Evolutionary conservation across 2,797 vertebrate genomes (phyloP).

Genomic region (Mormyrus hasselquistii): DNA sequence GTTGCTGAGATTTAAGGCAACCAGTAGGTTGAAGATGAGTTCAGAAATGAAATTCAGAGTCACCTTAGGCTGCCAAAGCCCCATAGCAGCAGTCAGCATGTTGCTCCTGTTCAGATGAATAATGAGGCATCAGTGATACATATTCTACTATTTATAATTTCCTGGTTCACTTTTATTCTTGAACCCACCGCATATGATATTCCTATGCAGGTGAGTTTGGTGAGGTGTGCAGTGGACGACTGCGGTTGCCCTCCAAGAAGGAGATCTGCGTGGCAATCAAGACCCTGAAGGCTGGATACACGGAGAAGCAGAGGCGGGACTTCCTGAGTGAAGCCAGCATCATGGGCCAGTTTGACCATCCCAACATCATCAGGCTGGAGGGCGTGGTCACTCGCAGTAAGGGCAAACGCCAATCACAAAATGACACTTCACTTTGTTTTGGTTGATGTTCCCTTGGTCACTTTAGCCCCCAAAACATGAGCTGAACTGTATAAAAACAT

Average conservation of each 20-base stretch:
- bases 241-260: slow-evolving; percentile 79
- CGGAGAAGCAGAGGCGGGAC: slow-evolving; percentile 91
- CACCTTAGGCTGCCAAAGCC: neutral
- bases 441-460: neutral
- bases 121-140: neutral
- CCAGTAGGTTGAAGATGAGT: neutral
- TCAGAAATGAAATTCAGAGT: neutral
- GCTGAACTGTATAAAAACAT: neutral
- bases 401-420: slow-evolving; percentile 36
- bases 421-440: neutral
- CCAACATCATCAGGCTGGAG: slow-evolving; percentile 92
- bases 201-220: slow-evolving; percentile 75
- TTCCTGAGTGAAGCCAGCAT: slow-evolving; percentile 95
- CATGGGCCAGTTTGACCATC: slow-evolving; percentile 98
- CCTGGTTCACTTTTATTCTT: neutral
- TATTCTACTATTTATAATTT: neutral
- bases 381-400: slow-evolving; percentile 94
- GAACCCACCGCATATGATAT: neutral
- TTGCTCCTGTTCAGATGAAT: neutral
- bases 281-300: slow-evolving; percentile 93
- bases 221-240: slow-evolving; percentile 8
- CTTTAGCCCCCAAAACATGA: neutral
- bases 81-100: neutral
- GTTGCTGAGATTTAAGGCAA: neutral
- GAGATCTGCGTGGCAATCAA: slow-evolving; percentile 97